Percentiles rank a stretch among this genome's conserved stretches.
Conservation (phyloP, 2,888 invertebrate species). For the Phoenoteleia sp. region DNA sequence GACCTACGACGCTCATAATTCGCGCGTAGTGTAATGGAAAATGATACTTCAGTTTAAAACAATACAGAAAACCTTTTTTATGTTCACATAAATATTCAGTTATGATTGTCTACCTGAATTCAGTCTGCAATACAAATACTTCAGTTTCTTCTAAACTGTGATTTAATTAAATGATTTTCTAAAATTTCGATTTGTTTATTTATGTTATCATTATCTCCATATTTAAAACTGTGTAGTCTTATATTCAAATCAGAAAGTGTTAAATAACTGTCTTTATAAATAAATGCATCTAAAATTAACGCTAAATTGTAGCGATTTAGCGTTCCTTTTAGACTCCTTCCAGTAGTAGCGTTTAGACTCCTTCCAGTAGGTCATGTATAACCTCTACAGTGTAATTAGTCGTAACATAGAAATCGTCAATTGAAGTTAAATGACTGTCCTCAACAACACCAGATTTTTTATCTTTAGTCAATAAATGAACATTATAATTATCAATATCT, state of each 20-base stretch:
- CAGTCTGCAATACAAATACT: constrained; percentile 29
- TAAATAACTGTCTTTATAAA: constrained; percentile 18
- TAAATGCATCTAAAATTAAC: constrained; percentile 16
- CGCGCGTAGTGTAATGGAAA: constrained; percentile 60
- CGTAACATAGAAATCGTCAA: constrained; percentile 29
- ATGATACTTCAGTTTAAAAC: constrained; percentile 70
- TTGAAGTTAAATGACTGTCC: constrained; percentile 31
- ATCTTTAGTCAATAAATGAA: constrained; percentile 19
- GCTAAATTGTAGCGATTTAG: constrained; percentile 21
- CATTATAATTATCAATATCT: constrained; percentile 26
- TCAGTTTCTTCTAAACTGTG: constrained; percentile 9
- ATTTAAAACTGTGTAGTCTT: constrained; percentile 24
- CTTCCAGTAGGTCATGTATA: constrained; percentile 30
- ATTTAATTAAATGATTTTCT: constrained; percentile 26
- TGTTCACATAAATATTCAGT: constrained; percentile 15
- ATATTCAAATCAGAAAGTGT: constrained; percentile 6
- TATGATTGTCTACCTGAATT: background rate
- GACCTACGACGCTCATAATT: constrained; percentile 66
- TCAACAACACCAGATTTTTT: constrained; percentile 27
- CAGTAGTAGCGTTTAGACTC: too few relatives aligned
- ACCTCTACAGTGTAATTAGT: constrained; percentile 20
- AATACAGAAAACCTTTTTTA: constrained; percentile 36
- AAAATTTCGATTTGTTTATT: constrained; percentile 29
- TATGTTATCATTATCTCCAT: constrained; percentile 18
- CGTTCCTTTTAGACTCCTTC: too few relatives aligned